phyloP scores from a whole-genome alignment of 2,797 vertebrate species.

The Graptemys geographica region DNA sequence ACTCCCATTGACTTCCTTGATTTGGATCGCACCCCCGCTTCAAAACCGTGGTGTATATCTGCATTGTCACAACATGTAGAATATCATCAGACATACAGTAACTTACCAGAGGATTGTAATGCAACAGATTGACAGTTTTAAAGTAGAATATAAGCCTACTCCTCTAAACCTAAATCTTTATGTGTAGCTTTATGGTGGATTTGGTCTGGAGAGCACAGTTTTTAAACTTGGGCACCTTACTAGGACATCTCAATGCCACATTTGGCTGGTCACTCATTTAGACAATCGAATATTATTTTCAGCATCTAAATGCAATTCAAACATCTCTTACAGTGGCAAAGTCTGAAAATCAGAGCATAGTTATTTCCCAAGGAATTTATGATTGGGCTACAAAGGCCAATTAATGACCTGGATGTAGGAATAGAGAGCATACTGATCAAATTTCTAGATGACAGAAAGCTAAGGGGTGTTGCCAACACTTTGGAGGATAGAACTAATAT shows the following conservation, averaged over 20 bases:
- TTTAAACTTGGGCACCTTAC: neutral
- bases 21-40: too few species aligned
- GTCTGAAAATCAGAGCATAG: neutral
- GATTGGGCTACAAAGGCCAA: neutral
- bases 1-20: neutral
- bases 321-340: neutral
- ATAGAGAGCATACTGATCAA: neutral
- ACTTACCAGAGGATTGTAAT: fast-evolving
- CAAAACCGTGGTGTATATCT: too few species aligned
- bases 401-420: too few species aligned
- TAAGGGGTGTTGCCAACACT: neutral
- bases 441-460: too few species aligned
- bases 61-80: too few species aligned
- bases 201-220: neutral
- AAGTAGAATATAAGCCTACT: neutral
- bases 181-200: fast-evolving
- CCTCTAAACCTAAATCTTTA: too few species aligned
- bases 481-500: neutral
- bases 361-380: fast-evolving
- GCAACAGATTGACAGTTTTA: neutral
- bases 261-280: neutral
- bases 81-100: neutral
- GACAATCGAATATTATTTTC: neutral
- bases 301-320: neutral
- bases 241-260: neutral